Percentiles rank a stretch among this genome's conserved stretches.
These are phyloP conservation scores for Cyrtonyx montezumae DNA, from an alignment of 2,113 vertebrate genomes.

Conservation along the genomic window DNA sequence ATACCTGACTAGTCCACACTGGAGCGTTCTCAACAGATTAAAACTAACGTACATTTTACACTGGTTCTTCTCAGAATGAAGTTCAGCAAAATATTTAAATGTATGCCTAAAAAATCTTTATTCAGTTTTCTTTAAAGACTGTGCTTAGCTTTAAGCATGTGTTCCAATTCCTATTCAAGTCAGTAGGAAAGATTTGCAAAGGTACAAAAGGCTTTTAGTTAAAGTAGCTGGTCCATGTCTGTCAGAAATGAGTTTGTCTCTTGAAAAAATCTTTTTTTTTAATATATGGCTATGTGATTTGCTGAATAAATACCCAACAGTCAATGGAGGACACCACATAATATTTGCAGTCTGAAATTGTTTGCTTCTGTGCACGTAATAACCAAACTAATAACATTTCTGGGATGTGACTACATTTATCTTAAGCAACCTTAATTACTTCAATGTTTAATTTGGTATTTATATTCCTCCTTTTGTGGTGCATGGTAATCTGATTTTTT, in stretches of 20 bases:
- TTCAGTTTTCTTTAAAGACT: neutral
- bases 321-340: neutral
- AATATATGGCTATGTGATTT: neutral
- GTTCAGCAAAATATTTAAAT: neutral
- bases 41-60: neutral
- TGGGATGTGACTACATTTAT: neutral
- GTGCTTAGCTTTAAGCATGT: neutral
- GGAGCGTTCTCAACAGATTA: neutral
- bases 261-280: conserved; percentile 2
- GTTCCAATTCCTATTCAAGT: neutral
- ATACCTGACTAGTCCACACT: neutral
- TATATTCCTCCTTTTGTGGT: neutral
- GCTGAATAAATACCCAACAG: neutral
- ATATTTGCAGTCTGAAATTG: neutral
- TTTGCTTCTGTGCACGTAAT: neutral
- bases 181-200: neutral
- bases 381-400: neutral
- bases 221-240: neutral
- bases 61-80: neutral
- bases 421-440: neutral
- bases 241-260: neutral
- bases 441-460: neutral
- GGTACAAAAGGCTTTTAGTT: neutral
- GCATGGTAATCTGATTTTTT: neutral
- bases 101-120: neutral